Evolutionary conservation across 2,888 invertebrate species (phyloP).

Genomic region (Eurois occulta): DNA sequence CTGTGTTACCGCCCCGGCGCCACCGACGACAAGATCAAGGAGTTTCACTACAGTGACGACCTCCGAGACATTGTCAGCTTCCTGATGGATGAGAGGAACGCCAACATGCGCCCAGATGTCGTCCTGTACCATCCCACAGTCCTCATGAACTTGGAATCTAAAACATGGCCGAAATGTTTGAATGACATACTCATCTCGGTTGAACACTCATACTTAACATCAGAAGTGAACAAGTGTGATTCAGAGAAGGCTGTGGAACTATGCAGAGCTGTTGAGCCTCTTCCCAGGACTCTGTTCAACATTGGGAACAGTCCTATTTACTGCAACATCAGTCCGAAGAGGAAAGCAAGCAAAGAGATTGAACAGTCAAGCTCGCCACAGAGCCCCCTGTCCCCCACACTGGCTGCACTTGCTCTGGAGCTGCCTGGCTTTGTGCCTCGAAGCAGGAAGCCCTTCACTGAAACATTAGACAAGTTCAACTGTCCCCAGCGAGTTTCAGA

Average conservation of each 20-base stretch:
- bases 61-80: constrained; percentile 81
- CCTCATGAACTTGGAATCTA: constrained; percentile 82
- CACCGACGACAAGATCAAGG: constrained; percentile 70
- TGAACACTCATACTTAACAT: constrained; percentile 68
- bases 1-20: constrained; percentile 51
- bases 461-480: constrained; percentile 75
- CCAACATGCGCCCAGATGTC: constrained; percentile 81
- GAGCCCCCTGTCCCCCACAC: constrained; percentile 83
- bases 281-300: constrained; percentile 78
- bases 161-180: constrained; percentile 71
- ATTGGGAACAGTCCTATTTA: constrained; percentile 82
- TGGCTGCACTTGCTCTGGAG: constrained; percentile 87
- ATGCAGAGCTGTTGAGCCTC: constrained; percentile 77
- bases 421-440: constrained; percentile 88
- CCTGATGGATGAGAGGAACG: constrained; percentile 79
- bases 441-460: constrained; percentile 79
- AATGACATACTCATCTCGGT: constrained; percentile 77
- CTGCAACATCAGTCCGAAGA: constrained; percentile 80
- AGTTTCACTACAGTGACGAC: constrained; percentile 84
- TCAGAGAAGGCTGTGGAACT: constrained; percentile 85
- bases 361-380: constrained; percentile 67
- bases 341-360: constrained; percentile 64
- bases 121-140: constrained; percentile 88
- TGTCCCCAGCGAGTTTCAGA: constrained; percentile 89
- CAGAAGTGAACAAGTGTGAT: constrained; percentile 85